These are phyloP conservation scores for Eolophus roseicapilla DNA, from an alignment of 2,113 vertebrate species.

Conservation along the genomic window DNA sequence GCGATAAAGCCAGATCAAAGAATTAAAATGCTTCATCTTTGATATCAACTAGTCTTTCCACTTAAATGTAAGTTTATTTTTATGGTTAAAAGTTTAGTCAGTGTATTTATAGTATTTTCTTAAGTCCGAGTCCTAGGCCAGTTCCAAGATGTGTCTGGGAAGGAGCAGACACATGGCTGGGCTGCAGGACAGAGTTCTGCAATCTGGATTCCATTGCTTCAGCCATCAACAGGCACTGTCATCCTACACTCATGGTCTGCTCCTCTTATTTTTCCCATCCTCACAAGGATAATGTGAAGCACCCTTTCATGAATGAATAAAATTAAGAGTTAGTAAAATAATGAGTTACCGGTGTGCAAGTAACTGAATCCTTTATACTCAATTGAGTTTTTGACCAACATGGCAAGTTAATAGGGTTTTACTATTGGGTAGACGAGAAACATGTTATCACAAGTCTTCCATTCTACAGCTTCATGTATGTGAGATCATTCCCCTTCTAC, in stretches of 20 bases:
- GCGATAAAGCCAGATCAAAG: background rate
- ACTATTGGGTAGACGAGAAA: background rate
- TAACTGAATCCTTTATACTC: background rate
- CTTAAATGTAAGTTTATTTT: background rate
- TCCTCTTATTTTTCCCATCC: background rate
- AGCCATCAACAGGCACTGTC: background rate
- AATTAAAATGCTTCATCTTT: background rate
- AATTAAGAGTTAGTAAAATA: background rate
- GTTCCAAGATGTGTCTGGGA: background rate
- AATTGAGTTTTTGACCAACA: background rate
- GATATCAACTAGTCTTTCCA: background rate
- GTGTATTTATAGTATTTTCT: background rate
- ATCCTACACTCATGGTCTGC: background rate
- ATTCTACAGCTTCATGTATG: background rate
- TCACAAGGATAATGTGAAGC: background rate
- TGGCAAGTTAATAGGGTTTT: background rate
- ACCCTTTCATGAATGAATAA: background rate
- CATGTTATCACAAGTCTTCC: background rate
- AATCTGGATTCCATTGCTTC: background rate
- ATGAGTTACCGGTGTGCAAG: background rate
- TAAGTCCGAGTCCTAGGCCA: background rate
- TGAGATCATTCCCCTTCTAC: background rate
- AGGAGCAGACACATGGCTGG: rapidly evolving
- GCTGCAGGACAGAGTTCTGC: background rate
- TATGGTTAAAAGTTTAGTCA: background rate